These are phyloP conservation scores for Aphelinus certus DNA, from an alignment of 1,140 invertebrate genomes.

Conservation along the genomic window DNA sequence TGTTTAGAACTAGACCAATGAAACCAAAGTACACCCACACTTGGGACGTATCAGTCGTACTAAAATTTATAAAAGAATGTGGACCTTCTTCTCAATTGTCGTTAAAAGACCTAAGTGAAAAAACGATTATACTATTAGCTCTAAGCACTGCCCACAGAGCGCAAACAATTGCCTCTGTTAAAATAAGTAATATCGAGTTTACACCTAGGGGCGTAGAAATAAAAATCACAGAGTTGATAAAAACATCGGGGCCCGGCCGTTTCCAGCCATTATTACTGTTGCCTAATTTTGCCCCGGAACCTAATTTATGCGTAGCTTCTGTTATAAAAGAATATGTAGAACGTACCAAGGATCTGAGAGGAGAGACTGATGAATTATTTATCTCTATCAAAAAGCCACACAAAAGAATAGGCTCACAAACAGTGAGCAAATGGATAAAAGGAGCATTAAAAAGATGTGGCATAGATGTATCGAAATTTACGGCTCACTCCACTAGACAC, in stretches of 20 bases:
- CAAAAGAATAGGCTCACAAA: slow-evolving; percentile 41
- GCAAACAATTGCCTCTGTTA: slow-evolving; percentile 45
- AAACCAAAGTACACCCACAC: slow-evolving; percentile 45
- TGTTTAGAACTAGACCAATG: slow-evolving; percentile 43
- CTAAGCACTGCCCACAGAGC: slow-evolving; percentile 46
- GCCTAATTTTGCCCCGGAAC: not conserved
- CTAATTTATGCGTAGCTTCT: not conserved
- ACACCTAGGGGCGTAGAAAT: slow-evolving; percentile 17
- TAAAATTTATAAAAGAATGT: slow-evolving; percentile 38
- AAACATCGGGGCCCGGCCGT: slow-evolving; percentile 23
- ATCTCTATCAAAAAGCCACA: slow-evolving; percentile 43
- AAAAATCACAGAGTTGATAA: slow-evolving; percentile 34
- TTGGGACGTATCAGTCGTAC: slow-evolving; percentile 46
- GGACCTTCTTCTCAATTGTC: slow-evolving; percentile 9
- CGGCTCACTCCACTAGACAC: slow-evolving; percentile 44
- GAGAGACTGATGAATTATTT: slow-evolving; percentile 34
- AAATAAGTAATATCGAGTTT: slow-evolving; percentile 36
- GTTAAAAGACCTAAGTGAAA: slow-evolving; percentile 19
- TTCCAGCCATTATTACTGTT: not conserved
- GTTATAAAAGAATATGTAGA: slow-evolving; percentile 20
- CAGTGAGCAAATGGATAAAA: slow-evolving; percentile 47
- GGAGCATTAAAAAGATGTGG: slow-evolving; percentile 36
- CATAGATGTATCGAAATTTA: slow-evolving; percentile 42
- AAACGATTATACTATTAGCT: slow-evolving; percentile 44
- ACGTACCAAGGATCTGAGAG: slow-evolving; percentile 7